Evolutionary conservation across 2,888 invertebrate genomes (phyloP), one percentile per base, ranked within the genome.

Genomic region (Agriopis aurantiaria): DNA sequence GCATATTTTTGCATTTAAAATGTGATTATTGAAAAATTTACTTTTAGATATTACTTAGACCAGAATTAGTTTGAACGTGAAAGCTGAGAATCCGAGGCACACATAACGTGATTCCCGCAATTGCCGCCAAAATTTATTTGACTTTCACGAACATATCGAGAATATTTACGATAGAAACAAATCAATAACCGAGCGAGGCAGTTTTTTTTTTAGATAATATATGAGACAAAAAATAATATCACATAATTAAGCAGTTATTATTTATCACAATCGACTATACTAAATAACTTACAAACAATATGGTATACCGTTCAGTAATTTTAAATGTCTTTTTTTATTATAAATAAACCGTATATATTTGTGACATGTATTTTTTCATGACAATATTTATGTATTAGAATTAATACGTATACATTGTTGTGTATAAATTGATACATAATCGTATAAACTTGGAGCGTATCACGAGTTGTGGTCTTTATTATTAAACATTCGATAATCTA

Each of bases 221-320:
- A 0, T 49, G 1, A 14, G 14, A 63, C 41, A 58, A 65, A 67
- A 53, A 33, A 55, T 40, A 43, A 66, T 62, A 57, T 49, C 33
- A 10, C 43, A 14, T 52, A 51, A 11, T 14, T 58, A 48, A 55
- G 56, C 56, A 64, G 73, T 75, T 74, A 75, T 68, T 67, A 70
- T 70, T 65, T 55, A 69, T 70, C 33, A 71, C 65, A 73, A 62
- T 70, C 41, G 3, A 65, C 72, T 79, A 79, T 52, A 65, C 74
- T 77, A 76, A 84, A 85, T 88, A 77, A 71, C 62, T 81, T 79
- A 84, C 63, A 74, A 71, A 75, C 17, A 74, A 74, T 69, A 75
- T 83, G 88, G 90, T 90, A 90, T 90, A 90, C 91, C 75, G 80
- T 76, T 80, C 80, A 82, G 83, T 87, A 68, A 68, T 66, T 60